Evolutionary conservation across 2,113 vertebrate species (phyloP).

Genomic region (Crotalus helleri): DNA sequence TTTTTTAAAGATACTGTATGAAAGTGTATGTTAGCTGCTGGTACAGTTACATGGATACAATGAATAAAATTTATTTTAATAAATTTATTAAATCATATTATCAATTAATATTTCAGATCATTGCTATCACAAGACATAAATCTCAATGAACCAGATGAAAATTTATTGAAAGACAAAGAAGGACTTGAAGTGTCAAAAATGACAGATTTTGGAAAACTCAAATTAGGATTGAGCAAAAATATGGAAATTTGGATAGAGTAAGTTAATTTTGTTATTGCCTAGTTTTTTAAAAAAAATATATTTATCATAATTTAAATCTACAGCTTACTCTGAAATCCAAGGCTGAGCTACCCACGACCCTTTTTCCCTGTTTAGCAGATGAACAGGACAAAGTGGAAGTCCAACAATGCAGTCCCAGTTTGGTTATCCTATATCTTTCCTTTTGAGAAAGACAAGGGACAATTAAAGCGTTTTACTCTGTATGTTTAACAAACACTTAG

Average conservation of each 20-base stretch:
- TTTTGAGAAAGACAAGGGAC: not conserved
- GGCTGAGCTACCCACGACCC: not conserved
- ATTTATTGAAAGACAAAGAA: conserved; percentile 79
- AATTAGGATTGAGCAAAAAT: conserved; percentile 71
- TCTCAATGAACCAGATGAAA: conserved; percentile 41
- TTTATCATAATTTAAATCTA: not conserved
- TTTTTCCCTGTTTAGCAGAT: not conserved
- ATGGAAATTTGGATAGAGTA: conserved; percentile 85
- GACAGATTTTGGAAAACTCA: conserved; percentile 79
- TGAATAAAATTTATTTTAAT: not conserved
- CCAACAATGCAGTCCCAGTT: not conserved
- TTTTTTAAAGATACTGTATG: not conserved
- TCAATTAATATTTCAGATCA: not conserved
- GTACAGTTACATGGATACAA: not conserved
- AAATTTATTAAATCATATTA: not conserved
- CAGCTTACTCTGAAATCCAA: not conserved
- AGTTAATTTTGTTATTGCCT: conserved; percentile 54
- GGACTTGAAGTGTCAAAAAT: conserved; percentile 75
- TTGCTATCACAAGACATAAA: not conserved
- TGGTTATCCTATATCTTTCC: not conserved
- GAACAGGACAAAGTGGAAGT: not conserved
- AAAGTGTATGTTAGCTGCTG: not conserved
- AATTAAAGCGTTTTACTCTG: not conserved
- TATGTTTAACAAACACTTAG: not conserved
- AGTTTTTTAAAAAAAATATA: not conserved